Percentiles rank a stretch among this genome's conserved stretches.
phyloP scores from a whole-genome alignment of 1,140 invertebrate genomes.

The Trissolcus basalis region DNA sequence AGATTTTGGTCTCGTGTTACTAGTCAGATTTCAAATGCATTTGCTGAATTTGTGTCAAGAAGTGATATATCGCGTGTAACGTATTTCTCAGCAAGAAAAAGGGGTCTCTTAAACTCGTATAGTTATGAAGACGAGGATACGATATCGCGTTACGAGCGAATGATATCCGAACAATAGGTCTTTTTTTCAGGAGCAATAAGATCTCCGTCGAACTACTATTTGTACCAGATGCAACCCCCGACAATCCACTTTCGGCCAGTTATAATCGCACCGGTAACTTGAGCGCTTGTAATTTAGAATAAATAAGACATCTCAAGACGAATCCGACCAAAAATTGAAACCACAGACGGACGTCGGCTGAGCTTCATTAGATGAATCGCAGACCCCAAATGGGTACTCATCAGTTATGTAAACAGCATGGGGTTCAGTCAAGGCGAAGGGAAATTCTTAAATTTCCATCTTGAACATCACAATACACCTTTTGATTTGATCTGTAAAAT shows the following conservation, averaged over 20 bases:
- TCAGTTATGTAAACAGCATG: too few relatives aligned
- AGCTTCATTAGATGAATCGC: conserved; percentile 33
- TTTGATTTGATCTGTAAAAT: too few relatives aligned
- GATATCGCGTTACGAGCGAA: conserved; percentile 67
- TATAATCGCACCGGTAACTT: conserved; percentile 61
- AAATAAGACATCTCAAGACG: conserved; percentile 44
- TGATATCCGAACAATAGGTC: conserved; percentile 68
- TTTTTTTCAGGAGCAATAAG: conserved; percentile 62
- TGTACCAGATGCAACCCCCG: conserved; percentile 58
- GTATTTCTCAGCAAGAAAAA: conserved; percentile 52
- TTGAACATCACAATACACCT: too few relatives aligned
- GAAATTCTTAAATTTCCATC: too few relatives aligned
- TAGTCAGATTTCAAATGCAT: conserved; percentile 52
- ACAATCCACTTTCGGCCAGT: conserved; percentile 64
- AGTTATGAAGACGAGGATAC: conserved; percentile 53
- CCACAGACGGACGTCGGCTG: conserved; percentile 1
- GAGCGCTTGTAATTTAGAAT: conserved; percentile 50
- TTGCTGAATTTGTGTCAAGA: conserved; percentile 53
- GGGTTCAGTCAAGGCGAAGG: too few relatives aligned
- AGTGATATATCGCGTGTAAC: conserved; percentile 56
- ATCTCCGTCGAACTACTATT: conserved; percentile 65
- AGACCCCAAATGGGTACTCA: conserved; percentile 1
- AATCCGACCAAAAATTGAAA: conserved; percentile 31
- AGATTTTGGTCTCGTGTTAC: conserved; percentile 50
- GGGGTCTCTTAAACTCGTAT: conserved; percentile 44